Percentiles rank a stretch among this genome's conserved stretches.
Evolutionary conservation across 2,888 invertebrate genomes (phyloP).

Genomic region (Andricus curvator): DNA sequence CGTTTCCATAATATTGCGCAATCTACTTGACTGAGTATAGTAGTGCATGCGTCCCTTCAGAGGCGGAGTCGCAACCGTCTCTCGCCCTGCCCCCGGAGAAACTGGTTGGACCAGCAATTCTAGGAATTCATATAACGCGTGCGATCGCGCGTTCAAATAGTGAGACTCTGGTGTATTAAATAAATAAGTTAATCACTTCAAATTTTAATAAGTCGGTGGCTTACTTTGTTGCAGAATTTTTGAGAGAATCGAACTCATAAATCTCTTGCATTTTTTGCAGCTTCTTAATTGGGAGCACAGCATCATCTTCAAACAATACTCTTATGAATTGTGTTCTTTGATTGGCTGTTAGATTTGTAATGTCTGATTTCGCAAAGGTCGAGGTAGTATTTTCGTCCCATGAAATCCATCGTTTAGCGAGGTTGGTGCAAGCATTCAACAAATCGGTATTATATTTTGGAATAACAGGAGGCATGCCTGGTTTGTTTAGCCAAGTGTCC

Average conservation of each 20-base stretch:
- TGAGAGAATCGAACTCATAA: constrained; percentile 83
- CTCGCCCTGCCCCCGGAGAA: no score
- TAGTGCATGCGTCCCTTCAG: no score
- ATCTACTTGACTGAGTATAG: no score
- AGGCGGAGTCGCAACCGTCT: no score
- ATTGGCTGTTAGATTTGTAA: constrained; percentile 81
- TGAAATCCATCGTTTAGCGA: constrained; percentile 81
- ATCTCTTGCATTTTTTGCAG: constrained; percentile 82
- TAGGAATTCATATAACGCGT: no score
- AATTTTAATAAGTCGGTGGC: neutral
- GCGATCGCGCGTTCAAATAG: no score
- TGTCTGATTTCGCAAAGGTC: constrained; percentile 80
- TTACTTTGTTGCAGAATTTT: constrained; percentile 88
- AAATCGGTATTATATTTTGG: constrained; percentile 88
- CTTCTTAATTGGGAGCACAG: constrained; percentile 80
- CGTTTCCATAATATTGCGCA: no score
- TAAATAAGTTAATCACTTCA: no score
- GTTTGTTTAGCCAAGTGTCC: constrained; percentile 88
- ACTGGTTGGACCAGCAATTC: no score
- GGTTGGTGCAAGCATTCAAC: constrained; percentile 81
- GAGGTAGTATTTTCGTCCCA: constrained; percentile 76
- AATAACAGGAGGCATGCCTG: constrained; percentile 94
- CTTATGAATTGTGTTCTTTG: constrained; percentile 86
- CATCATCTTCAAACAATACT: constrained; percentile 81
- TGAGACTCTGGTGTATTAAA: no score